These are phyloP conservation scores for Hybos culiciformis DNA, from an alignment of 2,888 invertebrate genomes.

Conservation along the genomic window DNA sequence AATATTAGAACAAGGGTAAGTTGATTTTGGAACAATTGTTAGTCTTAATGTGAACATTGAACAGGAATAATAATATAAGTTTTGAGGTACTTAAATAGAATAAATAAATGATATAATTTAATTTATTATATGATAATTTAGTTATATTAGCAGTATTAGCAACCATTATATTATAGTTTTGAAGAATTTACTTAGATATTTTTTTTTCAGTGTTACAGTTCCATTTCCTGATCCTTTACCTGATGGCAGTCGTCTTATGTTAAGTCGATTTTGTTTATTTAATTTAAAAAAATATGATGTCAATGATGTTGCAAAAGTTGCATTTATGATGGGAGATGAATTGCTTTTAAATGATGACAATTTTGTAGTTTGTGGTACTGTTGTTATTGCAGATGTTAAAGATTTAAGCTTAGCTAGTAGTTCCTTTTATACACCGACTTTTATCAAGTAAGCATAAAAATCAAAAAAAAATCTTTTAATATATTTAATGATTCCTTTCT, in stretches of 20 bases:
- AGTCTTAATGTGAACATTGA: no score
- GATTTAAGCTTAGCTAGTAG: constrained; percentile 40
- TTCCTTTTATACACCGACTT: constrained; percentile 38
- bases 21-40: no score
- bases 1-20: constrained; percentile 26
- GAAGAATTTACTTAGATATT: not conserved
- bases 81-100: no score
- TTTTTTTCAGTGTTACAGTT: not conserved
- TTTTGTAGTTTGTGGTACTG: constrained; percentile 33
- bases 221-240: not conserved
- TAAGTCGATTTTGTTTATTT: constrained; percentile 1
- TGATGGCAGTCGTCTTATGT: constrained; percentile 25
- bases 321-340: constrained; percentile 3
- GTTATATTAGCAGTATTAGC: not conserved
- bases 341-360: constrained; percentile 37
- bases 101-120: no score
- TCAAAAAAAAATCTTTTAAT: not conserved
- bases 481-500: not conserved
- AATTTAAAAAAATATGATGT: constrained; percentile 3
- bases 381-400: constrained; percentile 38
- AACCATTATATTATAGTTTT: not conserved
- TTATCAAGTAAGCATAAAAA: constrained; percentile 38
- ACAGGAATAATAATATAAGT: no score
- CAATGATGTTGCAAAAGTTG: constrained; percentile 4
- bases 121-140: no score